Evolutionary conservation across 1,140 invertebrate genomes (phyloP).

Genomic region (Tetramorium simillimum): DNA sequence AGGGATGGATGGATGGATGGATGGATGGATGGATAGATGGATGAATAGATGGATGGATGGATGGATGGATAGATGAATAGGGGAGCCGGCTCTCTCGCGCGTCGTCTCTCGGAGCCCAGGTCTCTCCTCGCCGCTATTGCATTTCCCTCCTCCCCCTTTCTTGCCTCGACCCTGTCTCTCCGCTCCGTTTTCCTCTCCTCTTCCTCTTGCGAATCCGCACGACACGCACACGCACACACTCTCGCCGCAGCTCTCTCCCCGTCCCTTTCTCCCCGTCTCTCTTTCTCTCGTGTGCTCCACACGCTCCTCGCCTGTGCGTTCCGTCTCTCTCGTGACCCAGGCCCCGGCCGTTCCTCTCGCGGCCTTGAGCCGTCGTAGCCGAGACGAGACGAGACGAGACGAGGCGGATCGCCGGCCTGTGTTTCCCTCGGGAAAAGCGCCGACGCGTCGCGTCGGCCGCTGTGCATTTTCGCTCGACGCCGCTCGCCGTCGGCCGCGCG

Average conservation of each 20-base stretch:
- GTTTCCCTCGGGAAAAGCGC: constrained; percentile 54
- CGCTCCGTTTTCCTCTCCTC: constrained; percentile 32
- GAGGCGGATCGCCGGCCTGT: constrained; percentile 20
- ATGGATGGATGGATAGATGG: no score
- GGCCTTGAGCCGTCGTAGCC: constrained; percentile 75
- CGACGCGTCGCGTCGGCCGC: neutral
- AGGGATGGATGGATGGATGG: neutral
- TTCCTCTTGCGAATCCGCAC: constrained; percentile 29
- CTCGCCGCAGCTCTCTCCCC: neutral
- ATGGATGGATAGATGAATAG: neutral
- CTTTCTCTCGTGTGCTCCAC: constrained; percentile 10
- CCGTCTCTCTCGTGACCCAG: constrained; percentile 66
- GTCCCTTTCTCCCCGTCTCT: neutral
- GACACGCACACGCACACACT: neutral
- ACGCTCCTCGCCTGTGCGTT: neutral
- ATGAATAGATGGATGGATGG: neutral
- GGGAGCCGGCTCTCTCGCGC: neutral
- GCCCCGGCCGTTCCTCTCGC: constrained; percentile 78
- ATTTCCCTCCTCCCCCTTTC: constrained; percentile 31
- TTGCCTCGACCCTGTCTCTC: constrained; percentile 39
- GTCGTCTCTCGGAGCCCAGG: constrained; percentile 4
- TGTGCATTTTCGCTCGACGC: constrained; percentile 27
- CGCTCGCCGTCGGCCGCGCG: neutral
- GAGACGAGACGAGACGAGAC: constrained; percentile 42
- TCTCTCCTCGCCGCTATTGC: constrained; percentile 40